Evolutionary conservation across 2,113 vertebrate species (phyloP).

Genomic region (Fulmarus glacialis): DNA sequence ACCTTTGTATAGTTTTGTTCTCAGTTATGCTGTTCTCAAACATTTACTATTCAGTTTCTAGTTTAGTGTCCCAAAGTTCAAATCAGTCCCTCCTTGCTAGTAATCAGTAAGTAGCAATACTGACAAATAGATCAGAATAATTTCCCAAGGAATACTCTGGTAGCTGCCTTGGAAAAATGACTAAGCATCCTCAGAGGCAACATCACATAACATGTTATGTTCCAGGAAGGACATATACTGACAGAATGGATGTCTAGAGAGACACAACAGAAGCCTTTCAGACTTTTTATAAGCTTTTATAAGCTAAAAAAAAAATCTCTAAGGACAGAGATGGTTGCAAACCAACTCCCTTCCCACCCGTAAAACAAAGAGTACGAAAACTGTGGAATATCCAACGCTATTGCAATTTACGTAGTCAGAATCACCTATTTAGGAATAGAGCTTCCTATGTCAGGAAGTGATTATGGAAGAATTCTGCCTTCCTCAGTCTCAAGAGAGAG

Average conservation of each 20-base stretch:
- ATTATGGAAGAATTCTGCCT: not conserved
- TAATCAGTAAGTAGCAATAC: not conserved
- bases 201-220: not conserved
- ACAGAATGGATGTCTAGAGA: not conserved
- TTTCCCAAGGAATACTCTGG: not conserved
- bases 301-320: not conserved
- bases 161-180: not conserved
- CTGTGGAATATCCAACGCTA: not conserved
- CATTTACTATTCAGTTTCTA: not conserved
- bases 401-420: not conserved
- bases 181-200: not conserved
- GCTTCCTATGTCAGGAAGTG: not conserved
- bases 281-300: not conserved
- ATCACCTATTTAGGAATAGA: not conserved
- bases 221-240: not conserved
- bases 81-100: not conserved
- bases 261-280: not conserved
- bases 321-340: not conserved
- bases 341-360: rapidly evolving
- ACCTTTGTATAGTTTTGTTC: not conserved
- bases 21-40: not conserved
- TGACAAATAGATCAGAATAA: not conserved
- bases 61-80: not conserved
- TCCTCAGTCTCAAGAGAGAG: not conserved
- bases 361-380: not conserved